phyloP scores from a whole-genome alignment of 2,888 invertebrate species.

The Lycocerus yunnanus region DNA sequence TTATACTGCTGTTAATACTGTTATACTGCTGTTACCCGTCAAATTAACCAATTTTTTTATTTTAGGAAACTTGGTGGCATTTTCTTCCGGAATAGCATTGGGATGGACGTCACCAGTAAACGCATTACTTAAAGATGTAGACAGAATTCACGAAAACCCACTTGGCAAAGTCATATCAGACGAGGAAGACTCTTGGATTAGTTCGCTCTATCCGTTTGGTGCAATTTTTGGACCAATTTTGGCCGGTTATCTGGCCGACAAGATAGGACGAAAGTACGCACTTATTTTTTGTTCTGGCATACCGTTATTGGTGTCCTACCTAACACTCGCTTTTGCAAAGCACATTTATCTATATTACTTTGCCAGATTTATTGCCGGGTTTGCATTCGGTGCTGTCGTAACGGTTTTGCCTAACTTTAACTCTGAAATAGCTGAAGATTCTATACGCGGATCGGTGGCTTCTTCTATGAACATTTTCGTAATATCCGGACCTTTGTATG shows the following conservation, averaged over 20 bases:
- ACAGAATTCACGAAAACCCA: constrained; percentile 28
- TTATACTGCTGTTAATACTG: too few relatives aligned
- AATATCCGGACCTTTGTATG: constrained; percentile 66
- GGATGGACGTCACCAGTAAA: constrained; percentile 58
- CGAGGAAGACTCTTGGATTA: constrained; percentile 60
- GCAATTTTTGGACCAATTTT: constrained; percentile 67
- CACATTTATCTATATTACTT: constrained; percentile 43
- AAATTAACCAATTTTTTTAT: too few relatives aligned
- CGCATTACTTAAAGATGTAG: constrained; percentile 43
- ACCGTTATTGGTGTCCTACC: constrained; percentile 63
- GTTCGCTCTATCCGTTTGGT: constrained; percentile 58
- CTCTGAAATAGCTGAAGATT: constrained; percentile 78
- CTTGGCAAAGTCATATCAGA: constrained; percentile 47
- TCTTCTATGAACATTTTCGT: constrained; percentile 78
- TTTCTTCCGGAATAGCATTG: constrained; percentile 55
- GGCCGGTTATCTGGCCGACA: constrained; percentile 69
- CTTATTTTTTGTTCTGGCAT: constrained; percentile 65
- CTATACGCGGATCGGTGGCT: constrained; percentile 75
- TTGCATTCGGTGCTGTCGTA: constrained; percentile 70
- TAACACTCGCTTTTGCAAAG: constrained; percentile 44
- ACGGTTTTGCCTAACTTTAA: constrained; percentile 79
- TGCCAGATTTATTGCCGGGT: constrained; percentile 60
- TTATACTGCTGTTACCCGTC: too few relatives aligned
- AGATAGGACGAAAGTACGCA: constrained; percentile 71
- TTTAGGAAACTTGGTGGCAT: constrained; percentile 53